These are phyloP conservation scores for Drosophila navojoa DNA, from an alignment of 1,140 invertebrate species.

Conservation along the genomic window DNA sequence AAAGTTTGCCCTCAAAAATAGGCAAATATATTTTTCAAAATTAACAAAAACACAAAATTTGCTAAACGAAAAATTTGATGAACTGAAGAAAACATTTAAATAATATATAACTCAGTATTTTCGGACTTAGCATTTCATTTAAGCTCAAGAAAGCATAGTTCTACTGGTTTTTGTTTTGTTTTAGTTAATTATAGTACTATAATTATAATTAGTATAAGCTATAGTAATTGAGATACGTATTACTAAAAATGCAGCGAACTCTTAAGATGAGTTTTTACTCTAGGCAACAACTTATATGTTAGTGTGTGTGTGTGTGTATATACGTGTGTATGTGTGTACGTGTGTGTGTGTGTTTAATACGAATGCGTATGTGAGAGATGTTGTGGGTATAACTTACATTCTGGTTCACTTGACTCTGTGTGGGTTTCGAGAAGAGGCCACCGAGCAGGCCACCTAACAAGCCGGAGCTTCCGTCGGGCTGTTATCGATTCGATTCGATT, in stretches of 20 bases:
- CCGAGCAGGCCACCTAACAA: conserved; percentile 84
- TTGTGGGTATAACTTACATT: conserved; percentile 84
- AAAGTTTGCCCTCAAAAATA: conserved; percentile 9
- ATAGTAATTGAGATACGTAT: conserved; percentile 21
- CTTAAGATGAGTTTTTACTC: conserved; percentile 52
- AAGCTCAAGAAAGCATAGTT: conserved; percentile 31
- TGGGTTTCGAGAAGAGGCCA: conserved; percentile 84
- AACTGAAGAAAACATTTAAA: neutral
- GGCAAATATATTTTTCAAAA: neutral
- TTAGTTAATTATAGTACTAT: conserved; percentile 8
- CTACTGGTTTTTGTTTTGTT: conserved; percentile 12
- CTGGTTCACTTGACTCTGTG: conserved; percentile 83
- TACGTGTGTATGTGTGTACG: conserved; percentile 20
- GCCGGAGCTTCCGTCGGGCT: conserved; percentile 82
- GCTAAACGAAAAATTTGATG: conserved; percentile 5
- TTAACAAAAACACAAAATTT: neutral
- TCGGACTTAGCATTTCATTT: conserved; percentile 17
- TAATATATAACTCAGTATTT: conserved; percentile 2
- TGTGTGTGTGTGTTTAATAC: conserved; percentile 19
- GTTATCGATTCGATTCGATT: conserved; percentile 53
- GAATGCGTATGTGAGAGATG: conserved; percentile 66
- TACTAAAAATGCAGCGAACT: conserved; percentile 52
- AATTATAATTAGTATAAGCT: conserved; percentile 7
- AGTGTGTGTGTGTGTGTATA: conserved; percentile 17
- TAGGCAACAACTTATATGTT: conserved; percentile 51